phyloP scores from a whole-genome alignment of 2,888 invertebrate genomes.

The Drosophila cyrtoloma region DNA sequence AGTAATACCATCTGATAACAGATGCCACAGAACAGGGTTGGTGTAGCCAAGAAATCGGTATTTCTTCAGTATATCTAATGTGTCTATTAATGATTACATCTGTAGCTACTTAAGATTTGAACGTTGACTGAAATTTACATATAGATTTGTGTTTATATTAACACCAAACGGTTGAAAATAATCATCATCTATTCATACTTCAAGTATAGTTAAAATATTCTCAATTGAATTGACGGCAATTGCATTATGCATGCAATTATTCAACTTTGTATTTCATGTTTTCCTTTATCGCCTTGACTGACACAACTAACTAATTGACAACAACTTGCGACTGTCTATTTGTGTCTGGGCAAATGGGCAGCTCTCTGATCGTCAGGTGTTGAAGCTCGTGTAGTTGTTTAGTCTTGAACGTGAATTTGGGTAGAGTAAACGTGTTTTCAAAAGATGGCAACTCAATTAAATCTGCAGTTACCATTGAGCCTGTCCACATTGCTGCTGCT shows the following conservation, averaged over 20 bases:
- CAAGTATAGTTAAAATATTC: slow-evolving; percentile 28
- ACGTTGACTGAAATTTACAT: neutral
- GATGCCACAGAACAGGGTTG: neutral
- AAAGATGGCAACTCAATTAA: slow-evolving; percentile 35
- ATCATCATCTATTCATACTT: neutral
- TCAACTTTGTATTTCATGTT: slow-evolving; percentile 56
- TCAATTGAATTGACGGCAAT: slow-evolving; percentile 26
- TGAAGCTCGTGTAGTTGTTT: slow-evolving; percentile 21
- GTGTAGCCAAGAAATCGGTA: neutral
- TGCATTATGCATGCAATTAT: slow-evolving; percentile 55
- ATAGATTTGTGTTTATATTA: neutral
- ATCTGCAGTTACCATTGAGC: slow-evolving; percentile 17
- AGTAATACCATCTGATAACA: neutral
- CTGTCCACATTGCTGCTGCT: slow-evolving; percentile 16
- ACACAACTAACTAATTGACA: slow-evolving; percentile 20
- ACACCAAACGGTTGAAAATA: neutral
- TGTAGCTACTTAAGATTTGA: neutral
- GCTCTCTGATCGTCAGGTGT: neutral
- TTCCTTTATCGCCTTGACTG: slow-evolving; percentile 53
- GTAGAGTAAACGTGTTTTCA: slow-evolving; percentile 66
- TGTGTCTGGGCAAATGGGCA: slow-evolving; percentile 3
- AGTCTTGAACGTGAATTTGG: slow-evolving; percentile 57
- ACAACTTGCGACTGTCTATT: slow-evolving; percentile 17
- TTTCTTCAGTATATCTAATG: neutral
- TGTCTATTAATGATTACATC: neutral